These are phyloP conservation scores for Scylla paramamosain DNA, from an alignment of 1,140 invertebrate species.

Conservation along the genomic window DNA sequence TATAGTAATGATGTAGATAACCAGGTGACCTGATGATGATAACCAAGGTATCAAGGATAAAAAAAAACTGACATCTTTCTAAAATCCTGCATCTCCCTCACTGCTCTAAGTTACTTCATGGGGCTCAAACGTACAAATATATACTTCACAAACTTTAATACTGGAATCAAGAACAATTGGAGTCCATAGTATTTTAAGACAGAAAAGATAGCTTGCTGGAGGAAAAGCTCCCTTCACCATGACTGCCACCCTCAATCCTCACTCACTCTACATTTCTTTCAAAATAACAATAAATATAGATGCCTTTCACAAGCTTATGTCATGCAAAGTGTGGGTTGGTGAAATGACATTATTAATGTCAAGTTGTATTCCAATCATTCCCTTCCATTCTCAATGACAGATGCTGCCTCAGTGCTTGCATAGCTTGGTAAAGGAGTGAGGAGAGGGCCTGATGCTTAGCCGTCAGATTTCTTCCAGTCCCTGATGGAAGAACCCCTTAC, in stretches of 20 bases:
- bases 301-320: too few relatives aligned
- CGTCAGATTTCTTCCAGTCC: constrained; percentile 46
- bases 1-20: too few relatives aligned
- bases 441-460: constrained; percentile 40
- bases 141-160: constrained; percentile 26
- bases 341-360: not conserved
- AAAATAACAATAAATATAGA: not conserved
- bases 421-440: not conserved
- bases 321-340: too few relatives aligned
- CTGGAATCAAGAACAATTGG: not conserved
- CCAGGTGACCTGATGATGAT: too few relatives aligned
- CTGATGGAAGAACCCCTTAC: constrained; percentile 36
- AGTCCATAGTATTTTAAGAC: not conserved
- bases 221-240: constrained; percentile 38
- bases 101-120: not conserved
- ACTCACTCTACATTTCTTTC: not conserved
- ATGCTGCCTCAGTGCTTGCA: not conserved
- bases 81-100: too few relatives aligned
- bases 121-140: not conserved
- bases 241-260: constrained; percentile 2
- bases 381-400: not conserved
- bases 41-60: too few relatives aligned
- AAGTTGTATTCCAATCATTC: not conserved
- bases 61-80: too few relatives aligned
- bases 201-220: not conserved